These are phyloP conservation scores for Gryllus bimaculatus DNA, from an alignment of 1,140 invertebrate genomes.

Conservation along the genomic window DNA sequence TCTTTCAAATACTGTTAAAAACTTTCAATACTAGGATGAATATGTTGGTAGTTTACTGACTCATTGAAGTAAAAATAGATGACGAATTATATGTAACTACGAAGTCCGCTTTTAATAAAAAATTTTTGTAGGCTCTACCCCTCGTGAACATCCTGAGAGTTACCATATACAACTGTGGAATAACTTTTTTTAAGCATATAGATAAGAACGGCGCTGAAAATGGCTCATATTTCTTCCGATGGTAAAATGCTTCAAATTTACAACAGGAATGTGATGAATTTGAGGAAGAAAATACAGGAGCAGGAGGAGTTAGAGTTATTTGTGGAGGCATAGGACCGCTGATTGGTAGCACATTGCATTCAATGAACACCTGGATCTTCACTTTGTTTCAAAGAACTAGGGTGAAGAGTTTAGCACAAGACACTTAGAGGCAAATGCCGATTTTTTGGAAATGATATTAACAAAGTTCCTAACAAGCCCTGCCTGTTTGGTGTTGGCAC, in stretches of 20 bases:
- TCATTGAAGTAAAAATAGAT: background rate
- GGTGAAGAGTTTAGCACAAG: conserved; percentile 91
- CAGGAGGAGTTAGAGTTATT: conserved; percentile 94
- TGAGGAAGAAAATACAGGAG: conserved; percentile 75
- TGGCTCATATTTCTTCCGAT: conserved; percentile 87
- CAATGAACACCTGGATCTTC: conserved; percentile 96
- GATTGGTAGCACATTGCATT: conserved; percentile 99
- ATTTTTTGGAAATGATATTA: conserved; percentile 92
- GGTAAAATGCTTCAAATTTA: conserved; percentile 87
- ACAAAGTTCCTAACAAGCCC: conserved; percentile 82
- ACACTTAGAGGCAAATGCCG: conserved; percentile 96
- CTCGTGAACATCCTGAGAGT: conserved; percentile 89
- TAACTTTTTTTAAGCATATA: conserved; percentile 97
- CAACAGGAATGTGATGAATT: conserved; percentile 79
- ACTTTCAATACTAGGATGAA: conserved; percentile 99
- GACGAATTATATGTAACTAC: background rate
- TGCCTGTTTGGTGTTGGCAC: conserved; percentile 98
- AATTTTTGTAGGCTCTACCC: conserved; percentile 53
- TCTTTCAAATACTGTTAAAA: conserved; percentile 97
- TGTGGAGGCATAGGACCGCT: conserved; percentile 96
- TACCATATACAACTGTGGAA: conserved; percentile 99
- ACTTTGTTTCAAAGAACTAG: conserved; percentile 85
- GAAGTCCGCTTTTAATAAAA: conserved; percentile 3
- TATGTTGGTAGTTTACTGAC: conserved; percentile 70
- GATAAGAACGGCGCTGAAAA: conserved; percentile 91